Conservation (phyloP, 2,888 invertebrate species). For the Latheticus oryzae region DNA sequence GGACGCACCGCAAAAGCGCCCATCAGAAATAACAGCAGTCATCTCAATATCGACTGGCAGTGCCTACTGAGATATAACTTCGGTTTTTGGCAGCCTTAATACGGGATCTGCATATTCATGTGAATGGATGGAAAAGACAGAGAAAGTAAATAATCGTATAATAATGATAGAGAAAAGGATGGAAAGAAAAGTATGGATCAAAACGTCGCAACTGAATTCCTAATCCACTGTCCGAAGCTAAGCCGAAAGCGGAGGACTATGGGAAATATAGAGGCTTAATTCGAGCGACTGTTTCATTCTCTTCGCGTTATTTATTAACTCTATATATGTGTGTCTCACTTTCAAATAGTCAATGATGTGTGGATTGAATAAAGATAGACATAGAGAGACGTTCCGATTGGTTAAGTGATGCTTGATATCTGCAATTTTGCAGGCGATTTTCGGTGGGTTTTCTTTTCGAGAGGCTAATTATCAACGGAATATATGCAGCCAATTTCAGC, state of each 20-base stretch:
- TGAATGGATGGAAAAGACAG: constrained; percentile 53
- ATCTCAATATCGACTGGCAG: constrained; percentile 58
- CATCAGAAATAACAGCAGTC: constrained; percentile 36
- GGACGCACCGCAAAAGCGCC: constrained; percentile 23
- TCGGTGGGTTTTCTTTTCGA: constrained; percentile 11
- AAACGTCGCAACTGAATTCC: constrained; percentile 62
- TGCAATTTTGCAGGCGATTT: constrained; percentile 20
- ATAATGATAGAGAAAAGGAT: constrained; percentile 51
- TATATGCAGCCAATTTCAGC: no score
- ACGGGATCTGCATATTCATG: constrained; percentile 65
- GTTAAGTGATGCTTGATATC: constrained; percentile 7
- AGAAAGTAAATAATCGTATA: constrained; percentile 42
- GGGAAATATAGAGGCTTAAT: constrained; percentile 61
- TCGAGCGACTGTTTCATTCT: constrained; percentile 56
- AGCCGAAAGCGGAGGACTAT: constrained; percentile 58
- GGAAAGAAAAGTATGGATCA: constrained; percentile 59
- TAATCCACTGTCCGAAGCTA: constrained; percentile 63
- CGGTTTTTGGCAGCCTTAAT: constrained; percentile 65
- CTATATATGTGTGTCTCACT: constrained; percentile 34
- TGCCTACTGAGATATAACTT: constrained; percentile 61
- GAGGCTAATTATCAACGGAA: constrained; percentile 3
- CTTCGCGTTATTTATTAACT: constrained; percentile 46
- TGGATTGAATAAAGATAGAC: constrained; percentile 8
- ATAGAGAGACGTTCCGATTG: constrained; percentile 5
- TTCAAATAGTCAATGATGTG: neutral